phyloP scores from a whole-genome alignment of 2,888 invertebrate species.

The Anodontia alba region DNA sequence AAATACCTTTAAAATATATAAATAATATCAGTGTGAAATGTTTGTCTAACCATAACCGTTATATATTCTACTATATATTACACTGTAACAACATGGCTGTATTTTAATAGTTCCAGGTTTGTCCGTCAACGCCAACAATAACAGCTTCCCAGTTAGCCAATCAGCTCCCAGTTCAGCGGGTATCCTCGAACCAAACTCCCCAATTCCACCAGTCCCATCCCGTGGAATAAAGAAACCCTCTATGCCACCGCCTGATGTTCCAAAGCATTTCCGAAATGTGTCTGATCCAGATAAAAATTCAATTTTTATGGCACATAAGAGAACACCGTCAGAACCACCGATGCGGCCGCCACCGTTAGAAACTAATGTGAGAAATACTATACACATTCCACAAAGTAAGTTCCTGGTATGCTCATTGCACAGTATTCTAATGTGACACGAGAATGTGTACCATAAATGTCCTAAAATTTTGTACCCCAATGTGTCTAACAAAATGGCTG shows the following conservation, averaged over 20 bases:
- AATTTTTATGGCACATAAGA: conserved; percentile 72
- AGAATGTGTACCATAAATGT: too few species aligned
- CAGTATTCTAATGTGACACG: too few species aligned
- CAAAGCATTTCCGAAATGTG: conserved; percentile 28
- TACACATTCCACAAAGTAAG: conserved; percentile 36
- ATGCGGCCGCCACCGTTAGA: conserved; percentile 47
- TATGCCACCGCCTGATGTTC: conserved; percentile 49
- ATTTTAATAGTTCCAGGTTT: conserved; percentile 51
- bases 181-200: conserved; percentile 37
- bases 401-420: too few species aligned
- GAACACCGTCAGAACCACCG: conserved; percentile 84
- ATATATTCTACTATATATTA: too few species aligned
- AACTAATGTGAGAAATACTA: conserved; percentile 26
- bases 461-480: too few species aligned
- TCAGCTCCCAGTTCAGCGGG: conserved; percentile 32
- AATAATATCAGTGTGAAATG: too few species aligned
- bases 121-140: conserved; percentile 2
- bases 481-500: too few species aligned
- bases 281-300: conserved; percentile 48
- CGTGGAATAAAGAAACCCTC: conserved; percentile 68
- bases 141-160: conserved; percentile 30
- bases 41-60: too few species aligned
- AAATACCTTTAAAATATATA: too few species aligned
- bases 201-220: conserved; percentile 69
- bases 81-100: too few species aligned